Evolutionary conservation across 2,113 vertebrate genomes (phyloP).

Genomic region (Alosa alosa): DNA sequence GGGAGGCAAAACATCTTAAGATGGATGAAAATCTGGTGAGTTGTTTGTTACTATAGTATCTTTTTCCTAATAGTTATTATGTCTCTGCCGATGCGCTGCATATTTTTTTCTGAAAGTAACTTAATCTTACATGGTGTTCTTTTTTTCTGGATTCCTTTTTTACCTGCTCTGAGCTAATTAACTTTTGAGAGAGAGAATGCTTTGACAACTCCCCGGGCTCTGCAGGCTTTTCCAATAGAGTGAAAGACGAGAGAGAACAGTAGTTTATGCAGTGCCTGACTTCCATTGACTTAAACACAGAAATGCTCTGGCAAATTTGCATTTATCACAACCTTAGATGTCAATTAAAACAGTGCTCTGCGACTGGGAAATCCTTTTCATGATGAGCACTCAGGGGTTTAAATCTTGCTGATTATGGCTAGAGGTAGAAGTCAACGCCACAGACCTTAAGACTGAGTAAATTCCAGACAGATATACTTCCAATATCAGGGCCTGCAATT

Average conservation of each 20-base stretch:
- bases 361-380: background rate
- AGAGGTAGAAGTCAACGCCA: background rate
- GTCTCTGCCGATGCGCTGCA: background rate
- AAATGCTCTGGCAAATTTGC: background rate
- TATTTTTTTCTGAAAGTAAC: background rate
- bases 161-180: background rate
- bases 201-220: background rate
- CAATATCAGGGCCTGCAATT: background rate
- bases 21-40: background rate
- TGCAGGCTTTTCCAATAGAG: background rate
- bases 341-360: background rate
- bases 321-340: background rate
- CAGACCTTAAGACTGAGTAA: background rate
- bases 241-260: background rate
- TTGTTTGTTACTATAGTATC: background rate
- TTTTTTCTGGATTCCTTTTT: background rate
- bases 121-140: background rate
- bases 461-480: background rate
- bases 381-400: background rate
- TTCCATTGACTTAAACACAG: background rate
- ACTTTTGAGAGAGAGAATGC: background rate
- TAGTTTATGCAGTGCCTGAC: background rate
- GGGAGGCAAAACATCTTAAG: background rate
- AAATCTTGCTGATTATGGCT: background rate
- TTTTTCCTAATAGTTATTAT: background rate